Evolutionary conservation across 2,888 invertebrate species (phyloP), one percentile per base, ranked within the genome.

Genomic region (Amorpha juglandis): DNA sequence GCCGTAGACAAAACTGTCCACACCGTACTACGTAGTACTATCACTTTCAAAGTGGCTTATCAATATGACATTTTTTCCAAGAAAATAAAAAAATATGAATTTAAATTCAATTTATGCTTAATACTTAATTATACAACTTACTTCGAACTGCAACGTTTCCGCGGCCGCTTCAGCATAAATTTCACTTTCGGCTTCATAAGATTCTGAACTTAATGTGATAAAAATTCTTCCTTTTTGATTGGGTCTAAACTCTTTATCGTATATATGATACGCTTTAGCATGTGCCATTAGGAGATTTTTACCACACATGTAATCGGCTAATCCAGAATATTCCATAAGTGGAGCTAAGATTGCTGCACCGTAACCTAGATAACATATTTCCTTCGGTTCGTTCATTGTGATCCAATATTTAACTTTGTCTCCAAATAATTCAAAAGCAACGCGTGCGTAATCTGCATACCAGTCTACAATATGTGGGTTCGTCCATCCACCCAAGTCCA

Each of bases 361-460:
- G 74, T 95, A 95, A 0, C 92, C 94, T 0, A 74, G 71, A 16
- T 79, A 71, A 68, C 89, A 91, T 19, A 86, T 70, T 71, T 80
- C 75, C 14, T 73, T 78, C 0, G 94, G 94, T 74, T 95, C 95
- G 70, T 95, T 95, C 42, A 95, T 89, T 0, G 95, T 95, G 7
- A 94, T 90, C 95, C 95, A 95, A 42, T 81, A 67, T 63, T 87
- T 88, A 0, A 92, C 94, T 70, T 90, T 82, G 70, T 94, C 92
- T 0, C 94, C 94, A 68, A 91, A 94, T 27, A 83, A 71, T 63
- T 78, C 72, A 72, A 87, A 94, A 0, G 81, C 81, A 9, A 90
- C 72, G 1, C 87, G 81, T 0, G 94, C 91, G 72, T 92, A 94
- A 63, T 90, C 89, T 6, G 78, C 83, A 69, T 88, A 94, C 87